A percentile compares a stretch with the other conserved stretches of the same genome.
These are phyloP conservation scores for Catocala sponsa DNA, from an alignment of 2,888 invertebrate genomes.

Conservation along the genomic window DNA sequence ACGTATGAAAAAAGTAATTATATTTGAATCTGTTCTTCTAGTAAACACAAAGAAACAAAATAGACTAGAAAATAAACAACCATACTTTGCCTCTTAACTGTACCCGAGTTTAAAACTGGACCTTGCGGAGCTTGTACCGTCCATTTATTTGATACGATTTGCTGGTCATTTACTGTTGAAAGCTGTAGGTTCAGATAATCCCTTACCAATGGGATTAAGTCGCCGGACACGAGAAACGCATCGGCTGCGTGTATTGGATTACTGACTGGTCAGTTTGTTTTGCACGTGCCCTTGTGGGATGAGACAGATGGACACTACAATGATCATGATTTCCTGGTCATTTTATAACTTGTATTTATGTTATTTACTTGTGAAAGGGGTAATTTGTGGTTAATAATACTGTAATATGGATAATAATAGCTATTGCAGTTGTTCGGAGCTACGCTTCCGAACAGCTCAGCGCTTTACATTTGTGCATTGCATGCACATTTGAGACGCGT, in stretches of 20 bases:
- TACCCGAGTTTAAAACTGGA: constrained; percentile 16
- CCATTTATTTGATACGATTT: constrained; percentile 36
- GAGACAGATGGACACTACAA: constrained; percentile 53
- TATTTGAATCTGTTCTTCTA: too few relatives aligned
- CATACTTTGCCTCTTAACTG: not conserved
- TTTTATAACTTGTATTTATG: constrained; percentile 23
- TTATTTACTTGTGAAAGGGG: not conserved
- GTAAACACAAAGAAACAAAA: too few relatives aligned
- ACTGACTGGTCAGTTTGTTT: constrained; percentile 58
- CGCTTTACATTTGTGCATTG: too few relatives aligned
- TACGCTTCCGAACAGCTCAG: too few relatives aligned
- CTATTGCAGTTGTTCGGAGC: too few relatives aligned
- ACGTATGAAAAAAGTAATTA: too few relatives aligned
- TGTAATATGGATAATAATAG: too few relatives aligned
- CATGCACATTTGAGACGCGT: too few relatives aligned
- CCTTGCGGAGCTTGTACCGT: constrained; percentile 13
- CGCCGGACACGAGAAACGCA: constrained; percentile 75
- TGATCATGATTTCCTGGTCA: constrained; percentile 53
- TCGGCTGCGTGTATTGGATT: constrained; percentile 73
- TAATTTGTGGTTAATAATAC: not conserved
- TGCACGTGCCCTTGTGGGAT: constrained; percentile 53
- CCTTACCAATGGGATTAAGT: constrained; percentile 73
- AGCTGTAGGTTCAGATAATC: constrained; percentile 65
- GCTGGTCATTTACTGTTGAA: constrained; percentile 59
- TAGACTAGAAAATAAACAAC: not conserved